These are phyloP conservation scores for Drosophila neonasuta DNA, from an alignment of 2,888 invertebrate genomes.

Conservation along the genomic window DNA sequence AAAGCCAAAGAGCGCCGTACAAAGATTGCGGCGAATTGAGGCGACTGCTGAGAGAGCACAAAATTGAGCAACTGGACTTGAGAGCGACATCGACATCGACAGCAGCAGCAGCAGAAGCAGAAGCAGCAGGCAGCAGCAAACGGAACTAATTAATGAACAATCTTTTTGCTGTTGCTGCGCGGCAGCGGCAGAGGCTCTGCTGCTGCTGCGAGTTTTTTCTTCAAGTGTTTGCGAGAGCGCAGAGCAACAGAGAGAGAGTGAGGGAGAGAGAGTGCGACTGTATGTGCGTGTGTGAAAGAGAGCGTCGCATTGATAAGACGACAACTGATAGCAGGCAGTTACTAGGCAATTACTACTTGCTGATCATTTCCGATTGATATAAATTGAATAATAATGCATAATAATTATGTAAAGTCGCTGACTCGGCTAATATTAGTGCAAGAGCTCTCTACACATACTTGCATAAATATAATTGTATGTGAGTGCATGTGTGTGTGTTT, in stretches of 20 bases:
- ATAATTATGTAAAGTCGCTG: not conserved
- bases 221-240: constrained; percentile 12
- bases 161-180: constrained; percentile 56
- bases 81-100: constrained; percentile 13
- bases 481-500: not conserved
- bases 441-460: not conserved
- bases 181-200: constrained; percentile 5
- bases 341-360: constrained; percentile 1
- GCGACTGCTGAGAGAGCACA: constrained; percentile 31
- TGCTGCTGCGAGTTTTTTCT: constrained; percentile 38
- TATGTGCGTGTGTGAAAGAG: not conserved
- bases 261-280: constrained; percentile 4
- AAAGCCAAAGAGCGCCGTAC: constrained; percentile 51
- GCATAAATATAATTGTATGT: not conserved
- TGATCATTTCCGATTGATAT: not conserved
- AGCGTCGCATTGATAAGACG: constrained; percentile 9
- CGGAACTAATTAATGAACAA: constrained; percentile 77
- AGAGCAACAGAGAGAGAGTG: constrained; percentile 6
- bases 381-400: constrained; percentile 8
- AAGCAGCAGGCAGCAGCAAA: constrained; percentile 45
- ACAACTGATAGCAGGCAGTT: constrained; percentile 11
- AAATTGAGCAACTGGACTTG: constrained; percentile 36
- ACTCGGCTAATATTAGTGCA: not conserved
- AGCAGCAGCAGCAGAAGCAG: constrained; percentile 15
- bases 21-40: constrained; percentile 68